These are phyloP conservation scores for Cancer borealis DNA, from an alignment of 2,888 invertebrate genomes.

Conservation along the genomic window DNA sequence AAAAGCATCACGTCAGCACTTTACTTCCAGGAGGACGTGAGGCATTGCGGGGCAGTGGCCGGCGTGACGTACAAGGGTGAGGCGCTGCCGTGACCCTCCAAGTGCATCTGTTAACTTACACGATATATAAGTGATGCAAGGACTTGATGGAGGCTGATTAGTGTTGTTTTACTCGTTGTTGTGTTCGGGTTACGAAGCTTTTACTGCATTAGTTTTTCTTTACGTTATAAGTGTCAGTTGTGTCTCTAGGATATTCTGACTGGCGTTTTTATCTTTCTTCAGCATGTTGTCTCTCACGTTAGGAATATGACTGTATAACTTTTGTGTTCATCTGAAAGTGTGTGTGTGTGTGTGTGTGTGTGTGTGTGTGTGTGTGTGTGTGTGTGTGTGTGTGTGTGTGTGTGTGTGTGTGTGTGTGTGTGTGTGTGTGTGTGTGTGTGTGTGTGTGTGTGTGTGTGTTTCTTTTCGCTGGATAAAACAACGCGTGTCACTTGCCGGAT, in stretches of 20 bases:
- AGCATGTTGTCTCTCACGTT: no score
- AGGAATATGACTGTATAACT: no score
- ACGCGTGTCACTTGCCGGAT: no score
- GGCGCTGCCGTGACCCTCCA: not conserved
- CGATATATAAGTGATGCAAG: not conserved
- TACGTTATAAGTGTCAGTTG: no score
- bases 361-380: conserved; percentile 45
- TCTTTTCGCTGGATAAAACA: no score
- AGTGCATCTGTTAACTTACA: not conserved
- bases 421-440: conserved; percentile 49
- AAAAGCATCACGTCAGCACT: not conserved
- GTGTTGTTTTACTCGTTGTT: no score
- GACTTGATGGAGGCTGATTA: not conserved
- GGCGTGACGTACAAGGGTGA: not conserved
- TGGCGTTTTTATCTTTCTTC: no score
- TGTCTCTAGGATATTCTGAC: no score
- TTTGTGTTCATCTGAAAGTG: no score
- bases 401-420: conserved; percentile 49
- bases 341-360: conserved; percentile 33
- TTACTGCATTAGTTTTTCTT: no score
- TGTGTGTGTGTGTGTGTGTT: not conserved
- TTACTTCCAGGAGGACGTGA: conserved; percentile 13
- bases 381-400: conserved; percentile 48
- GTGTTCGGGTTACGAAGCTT: no score
- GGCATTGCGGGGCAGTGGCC: not conserved